Evolutionary conservation across 2,888 invertebrate genomes (phyloP), one percentile per base, ranked within the genome.

Genomic region (Congeria kusceri): DNA sequence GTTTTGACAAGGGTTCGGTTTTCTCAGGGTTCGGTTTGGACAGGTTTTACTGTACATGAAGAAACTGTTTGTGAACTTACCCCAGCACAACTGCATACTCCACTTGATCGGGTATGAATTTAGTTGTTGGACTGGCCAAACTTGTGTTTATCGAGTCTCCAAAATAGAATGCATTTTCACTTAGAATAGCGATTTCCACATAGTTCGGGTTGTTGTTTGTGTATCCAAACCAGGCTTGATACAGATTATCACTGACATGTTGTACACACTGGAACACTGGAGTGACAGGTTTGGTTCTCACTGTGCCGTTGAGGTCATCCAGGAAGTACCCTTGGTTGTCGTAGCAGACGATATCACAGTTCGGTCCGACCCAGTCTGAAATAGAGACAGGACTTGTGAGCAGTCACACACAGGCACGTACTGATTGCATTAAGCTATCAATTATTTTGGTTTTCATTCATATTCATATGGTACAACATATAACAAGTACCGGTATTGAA

Each of bases 151-250:
- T 9, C 1, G 4, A 25, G 13, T 23, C 39, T 20, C 47, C 65
- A 49, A 58, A 44, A n/a, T 62, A 65, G 3, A 86, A 46, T 9
- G 61, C 28, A 71, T 89, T 90, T 46, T 86, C 86, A 27, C 74
- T 66, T 4, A 70, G 75, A 4, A 80, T 65, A n/a, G n/a, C n/a
- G 11, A 88, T 82, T 66, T 88, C 87, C 4, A 89, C 79, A 70
- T 89, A 89, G 67, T 87, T 85, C 0, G 72, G 58, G 65, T 89
- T 90, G 13, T 59, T 59, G 61, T 90, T 90, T 29, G 66, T 65
- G 65, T 90, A 90, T 49, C 89, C 89, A 80, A 90, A 88, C 87
- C 87, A 89, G 0, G 88, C 88, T 7, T 70, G 79, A 32, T 84
- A 77, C 9, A 25, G 11, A 2, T 66, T 59, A 2, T 69, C 29